These are phyloP conservation scores for Pelvicachromis taeniatus DNA, from an alignment of 2,113 vertebrate species.

Conservation along the genomic window DNA sequence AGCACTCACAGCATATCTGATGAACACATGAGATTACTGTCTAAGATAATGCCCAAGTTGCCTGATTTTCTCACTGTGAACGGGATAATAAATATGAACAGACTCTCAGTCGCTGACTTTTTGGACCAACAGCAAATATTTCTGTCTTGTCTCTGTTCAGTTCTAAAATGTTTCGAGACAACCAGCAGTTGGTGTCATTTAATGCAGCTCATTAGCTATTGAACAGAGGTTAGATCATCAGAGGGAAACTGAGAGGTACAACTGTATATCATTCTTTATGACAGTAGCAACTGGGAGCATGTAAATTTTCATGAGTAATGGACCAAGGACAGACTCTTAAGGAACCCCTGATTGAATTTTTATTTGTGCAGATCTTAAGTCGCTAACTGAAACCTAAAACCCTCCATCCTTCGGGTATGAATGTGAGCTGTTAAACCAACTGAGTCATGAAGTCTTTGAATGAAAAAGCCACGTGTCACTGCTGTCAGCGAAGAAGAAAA, in stretches of 20 bases:
- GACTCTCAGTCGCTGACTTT: neutral
- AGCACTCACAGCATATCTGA: neutral
- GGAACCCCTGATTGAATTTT: neutral
- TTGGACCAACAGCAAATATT: neutral
- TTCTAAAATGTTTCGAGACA: neutral
- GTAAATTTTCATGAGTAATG: neutral
- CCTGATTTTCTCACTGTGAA: fast-evolving
- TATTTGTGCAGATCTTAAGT: no score
- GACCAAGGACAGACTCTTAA: neutral
- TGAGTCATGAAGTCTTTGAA: neutral
- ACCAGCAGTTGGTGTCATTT: neutral
- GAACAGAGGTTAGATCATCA: neutral
- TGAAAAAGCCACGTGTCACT: neutral
- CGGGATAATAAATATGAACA: neutral
- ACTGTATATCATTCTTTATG: neutral
- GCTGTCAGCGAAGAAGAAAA: neutral
- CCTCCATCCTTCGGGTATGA: neutral
- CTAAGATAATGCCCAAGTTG: neutral
- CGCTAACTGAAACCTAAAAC: neutral
- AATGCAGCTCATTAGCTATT: neutral
- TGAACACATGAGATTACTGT: neutral
- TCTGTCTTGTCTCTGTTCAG: neutral
- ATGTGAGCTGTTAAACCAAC: neutral
- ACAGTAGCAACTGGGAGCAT: neutral
- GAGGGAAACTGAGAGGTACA: neutral